Conservation (phyloP, 2,113 vertebrate species). For the Arothron firmamentum region DNA sequence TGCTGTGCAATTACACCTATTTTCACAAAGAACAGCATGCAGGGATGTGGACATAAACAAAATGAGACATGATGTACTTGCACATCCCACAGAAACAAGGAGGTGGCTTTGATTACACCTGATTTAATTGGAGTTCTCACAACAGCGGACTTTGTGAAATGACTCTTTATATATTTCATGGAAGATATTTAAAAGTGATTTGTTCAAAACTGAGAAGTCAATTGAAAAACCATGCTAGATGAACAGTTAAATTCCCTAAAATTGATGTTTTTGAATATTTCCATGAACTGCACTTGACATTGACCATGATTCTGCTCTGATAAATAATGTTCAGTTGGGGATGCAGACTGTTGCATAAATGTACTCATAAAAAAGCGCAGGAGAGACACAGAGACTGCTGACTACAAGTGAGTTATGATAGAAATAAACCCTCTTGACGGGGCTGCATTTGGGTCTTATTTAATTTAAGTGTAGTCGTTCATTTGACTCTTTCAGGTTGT, state of each 20-base stretch:
- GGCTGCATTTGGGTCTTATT: conserved; percentile 28
- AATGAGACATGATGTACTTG: too few relatives aligned
- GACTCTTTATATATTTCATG: too few relatives aligned
- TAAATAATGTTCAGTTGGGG: conserved; percentile 14
- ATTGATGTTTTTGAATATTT: too few relatives aligned
- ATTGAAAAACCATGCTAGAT: too few relatives aligned
- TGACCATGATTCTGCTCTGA: not conserved
- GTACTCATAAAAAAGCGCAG: conserved; percentile 20
- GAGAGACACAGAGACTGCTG: conserved; percentile 23
- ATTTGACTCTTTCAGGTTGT: not conserved
- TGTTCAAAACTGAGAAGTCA: too few relatives aligned
- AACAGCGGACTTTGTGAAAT: too few relatives aligned
- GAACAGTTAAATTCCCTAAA: too few relatives aligned
- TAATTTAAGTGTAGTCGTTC: conserved; percentile 14
- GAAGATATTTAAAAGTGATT: too few relatives aligned
- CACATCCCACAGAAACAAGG: not conserved
- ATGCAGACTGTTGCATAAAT: conserved; percentile 19
- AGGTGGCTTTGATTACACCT: not conserved
- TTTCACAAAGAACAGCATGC: too few relatives aligned
- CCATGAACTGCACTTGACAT: conserved; percentile 1
- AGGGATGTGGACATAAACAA: too few relatives aligned
- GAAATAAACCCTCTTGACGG: conserved; percentile 38
- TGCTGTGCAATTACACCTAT: too few relatives aligned
- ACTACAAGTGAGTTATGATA: conserved; percentile 29
- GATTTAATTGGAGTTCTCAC: not conserved